These are phyloP conservation scores for Amblyjoppa proteus DNA, from an alignment of 2,888 invertebrate species.

Conservation along the genomic window DNA sequence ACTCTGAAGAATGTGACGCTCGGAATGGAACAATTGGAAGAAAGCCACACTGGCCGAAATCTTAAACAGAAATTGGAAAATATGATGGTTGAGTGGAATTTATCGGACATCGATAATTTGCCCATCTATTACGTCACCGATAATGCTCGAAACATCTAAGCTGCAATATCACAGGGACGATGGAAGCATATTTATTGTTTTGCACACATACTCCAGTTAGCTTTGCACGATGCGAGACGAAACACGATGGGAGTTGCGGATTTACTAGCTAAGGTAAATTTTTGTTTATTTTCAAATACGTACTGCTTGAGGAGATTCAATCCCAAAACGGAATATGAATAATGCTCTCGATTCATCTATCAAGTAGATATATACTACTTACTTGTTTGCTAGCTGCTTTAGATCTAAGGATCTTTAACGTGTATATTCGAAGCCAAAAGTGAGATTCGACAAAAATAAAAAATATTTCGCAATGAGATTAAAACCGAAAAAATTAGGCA, in stretches of 20 bases:
- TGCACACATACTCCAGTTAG: constrained; percentile 45
- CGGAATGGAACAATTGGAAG: background rate
- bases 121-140: constrained; percentile 40
- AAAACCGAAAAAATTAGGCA: no score
- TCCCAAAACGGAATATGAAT: no score
- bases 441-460: no score
- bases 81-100: constrained; percentile 31
- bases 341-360: no score
- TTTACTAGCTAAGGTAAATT: constrained; percentile 31
- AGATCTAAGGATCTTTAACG: no score
- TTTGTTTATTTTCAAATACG: constrained; percentile 20
- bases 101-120: constrained; percentile 4
- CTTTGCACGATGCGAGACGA: constrained; percentile 35
- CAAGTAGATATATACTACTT: no score
- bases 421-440: no score
- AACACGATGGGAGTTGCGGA: constrained; percentile 16
- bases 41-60: background rate
- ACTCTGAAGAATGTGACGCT: constrained; percentile 13
- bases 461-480: no score
- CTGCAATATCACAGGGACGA: constrained; percentile 1
- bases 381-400: no score
- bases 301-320: constrained; percentile 4
- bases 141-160: constrained; percentile 38
- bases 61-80: constrained; percentile 12
- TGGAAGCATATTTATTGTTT: constrained; percentile 49